Evolutionary conservation across 2,888 invertebrate genomes (phyloP).

Genomic region (Odontocerum albicorne): DNA sequence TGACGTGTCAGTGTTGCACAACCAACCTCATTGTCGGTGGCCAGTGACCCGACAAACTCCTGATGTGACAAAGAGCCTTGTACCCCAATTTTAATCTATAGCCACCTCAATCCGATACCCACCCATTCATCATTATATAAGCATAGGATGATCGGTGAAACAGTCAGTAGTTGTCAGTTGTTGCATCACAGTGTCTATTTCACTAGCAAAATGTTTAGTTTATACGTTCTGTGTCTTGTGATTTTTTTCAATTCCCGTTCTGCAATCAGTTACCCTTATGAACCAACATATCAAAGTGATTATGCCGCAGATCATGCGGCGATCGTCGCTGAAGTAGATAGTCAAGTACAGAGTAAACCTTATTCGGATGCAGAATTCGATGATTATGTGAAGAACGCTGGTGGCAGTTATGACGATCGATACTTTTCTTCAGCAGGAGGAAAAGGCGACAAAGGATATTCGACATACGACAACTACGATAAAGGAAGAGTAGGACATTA

Average conservation of each 20-base stretch:
- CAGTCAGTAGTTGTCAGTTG: constrained; percentile 6
- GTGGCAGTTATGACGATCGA: constrained; percentile 42
- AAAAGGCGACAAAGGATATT: constrained; percentile 29
- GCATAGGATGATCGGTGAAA: constrained; percentile 4
- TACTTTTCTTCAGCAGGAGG: constrained; percentile 40
- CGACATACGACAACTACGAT: constrained; percentile 36
- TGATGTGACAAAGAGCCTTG: constrained; percentile 21
- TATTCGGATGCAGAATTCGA: constrained; percentile 7
- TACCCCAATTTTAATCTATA: constrained; percentile 12
- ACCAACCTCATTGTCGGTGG: constrained; percentile 27
- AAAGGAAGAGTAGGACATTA: constrained; percentile 45
- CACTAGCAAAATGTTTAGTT: constrained; percentile 12
- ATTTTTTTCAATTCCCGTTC: neutral
- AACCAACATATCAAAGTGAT: constrained; percentile 6
- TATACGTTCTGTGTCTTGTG: constrained; percentile 8
- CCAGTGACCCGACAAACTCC: constrained; percentile 29
- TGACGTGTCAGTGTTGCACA: constrained; percentile 17
- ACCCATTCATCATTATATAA: constrained; percentile 9
- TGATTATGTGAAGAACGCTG: constrained; percentile 39
- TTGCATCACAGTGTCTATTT: constrained; percentile 4
- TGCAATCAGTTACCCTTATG: constrained; percentile 3
- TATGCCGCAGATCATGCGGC: constrained; percentile 17
- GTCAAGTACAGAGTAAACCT: neutral
- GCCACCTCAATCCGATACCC: neutral
- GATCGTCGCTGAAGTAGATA: constrained; percentile 10